phyloP scores from a whole-genome alignment of 1,140 invertebrate species.

The Nylanderia fulva region DNA sequence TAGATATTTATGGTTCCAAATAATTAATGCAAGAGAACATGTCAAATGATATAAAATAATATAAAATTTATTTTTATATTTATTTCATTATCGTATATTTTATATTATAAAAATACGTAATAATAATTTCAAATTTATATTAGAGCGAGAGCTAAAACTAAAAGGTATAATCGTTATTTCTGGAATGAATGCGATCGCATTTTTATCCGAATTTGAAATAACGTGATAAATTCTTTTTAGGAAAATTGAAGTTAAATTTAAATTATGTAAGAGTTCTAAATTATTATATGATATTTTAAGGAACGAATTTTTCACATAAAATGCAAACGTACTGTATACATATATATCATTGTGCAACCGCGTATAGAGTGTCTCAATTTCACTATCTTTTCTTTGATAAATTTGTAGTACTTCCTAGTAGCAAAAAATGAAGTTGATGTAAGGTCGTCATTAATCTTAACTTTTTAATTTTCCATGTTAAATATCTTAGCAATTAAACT shows the following conservation, averaged over 20 bases:
- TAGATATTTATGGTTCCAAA: background rate
- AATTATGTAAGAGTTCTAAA: constrained; percentile 29
- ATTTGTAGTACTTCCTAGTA: constrained; percentile 2
- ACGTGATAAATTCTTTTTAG: constrained; percentile 15
- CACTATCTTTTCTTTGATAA: constrained; percentile 25
- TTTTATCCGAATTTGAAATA: constrained; percentile 27
- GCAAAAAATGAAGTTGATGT: background rate
- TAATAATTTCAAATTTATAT: constrained; percentile 32
- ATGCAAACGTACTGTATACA: constrained; percentile 1
- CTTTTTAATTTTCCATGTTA: constrained; percentile 48
- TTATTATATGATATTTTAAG: constrained; percentile 41
- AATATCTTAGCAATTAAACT: constrained; percentile 44
- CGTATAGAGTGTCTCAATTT: constrained; percentile 15
- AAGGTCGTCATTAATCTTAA: constrained; percentile 24
- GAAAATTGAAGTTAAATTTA: constrained; percentile 40
- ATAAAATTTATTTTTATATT: constrained; percentile 45
- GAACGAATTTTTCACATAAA: constrained; percentile 7
- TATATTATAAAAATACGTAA: constrained; percentile 11
- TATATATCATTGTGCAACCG: constrained; percentile 19
- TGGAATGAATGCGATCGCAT: constrained; percentile 8
- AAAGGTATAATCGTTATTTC: constrained; percentile 23
- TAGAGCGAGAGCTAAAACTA: background rate
- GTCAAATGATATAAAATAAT: constrained; percentile 7
- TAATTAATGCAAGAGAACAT: background rate
- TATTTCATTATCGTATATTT: constrained; percentile 1